Evolutionary conservation across 1,140 invertebrate genomes (phyloP), one percentile per base, ranked within the genome.

Genomic region (Chironomus tepperi): DNA sequence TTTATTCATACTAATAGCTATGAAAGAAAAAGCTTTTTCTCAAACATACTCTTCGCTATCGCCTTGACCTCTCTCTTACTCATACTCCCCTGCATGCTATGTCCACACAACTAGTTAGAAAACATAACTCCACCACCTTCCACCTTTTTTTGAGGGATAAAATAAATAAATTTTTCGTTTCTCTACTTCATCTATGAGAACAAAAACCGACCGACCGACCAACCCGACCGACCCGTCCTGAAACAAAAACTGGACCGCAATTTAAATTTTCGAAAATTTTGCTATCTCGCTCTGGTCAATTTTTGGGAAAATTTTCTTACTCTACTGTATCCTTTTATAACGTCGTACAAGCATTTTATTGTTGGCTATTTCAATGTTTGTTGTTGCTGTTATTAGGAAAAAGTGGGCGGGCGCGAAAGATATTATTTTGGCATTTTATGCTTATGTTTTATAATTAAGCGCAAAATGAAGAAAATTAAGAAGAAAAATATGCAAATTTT

Each of bases 211-310:
- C 12, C 12, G 3, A 57, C 12, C 5, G 47, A 15, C 24, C 24
- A 5, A 34, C 24, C 24, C 24, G 24, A 15, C 24, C 24, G 24
- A 34, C 24, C 24, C 24, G 24, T 34, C 24, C 24, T 34, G n/a
- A 57, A 57, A 57, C 47, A 57, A 57, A 70, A 18, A 70, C 65
- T 70, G 65, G 65, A 70, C 65, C 65, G 65, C 65, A 70, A 70
- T 19, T 70, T 70, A 19, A 70, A 70, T 19, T 70, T 70, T 70
- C 19, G 65, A 70, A 70, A 70, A 70, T 70, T 21, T 70, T 70
- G 47, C 65, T 21, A 21, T 70, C 65, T 70, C 65, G 65, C 65
- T 70, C 65, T 70, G 65, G 65, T 70, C 65, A 70, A 70, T 70
- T 70, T 70, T 70, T 70, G 16, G 47, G 16, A 19, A 18, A 70